phyloP scores from a whole-genome alignment of 1,140 invertebrate species.

The Drosophila takahashii region DNA sequence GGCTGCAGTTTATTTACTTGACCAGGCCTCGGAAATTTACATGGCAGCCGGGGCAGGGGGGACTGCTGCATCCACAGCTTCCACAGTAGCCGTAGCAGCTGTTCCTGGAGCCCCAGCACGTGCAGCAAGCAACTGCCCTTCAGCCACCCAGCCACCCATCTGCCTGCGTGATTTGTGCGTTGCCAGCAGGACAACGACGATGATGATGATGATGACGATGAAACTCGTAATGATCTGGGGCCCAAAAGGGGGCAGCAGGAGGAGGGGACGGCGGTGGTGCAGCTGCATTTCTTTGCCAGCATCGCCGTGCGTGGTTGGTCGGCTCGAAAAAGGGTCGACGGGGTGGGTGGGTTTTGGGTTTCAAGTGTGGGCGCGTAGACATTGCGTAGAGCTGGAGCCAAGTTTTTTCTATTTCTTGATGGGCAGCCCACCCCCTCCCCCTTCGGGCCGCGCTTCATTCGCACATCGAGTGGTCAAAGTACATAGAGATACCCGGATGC shows the following conservation, averaged over 20 bases:
- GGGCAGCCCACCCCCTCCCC: slow-evolving; percentile 13
- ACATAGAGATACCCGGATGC: slow-evolving; percentile 52
- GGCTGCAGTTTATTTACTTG: slow-evolving; percentile 73
- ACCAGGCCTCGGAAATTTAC: slow-evolving; percentile 68
- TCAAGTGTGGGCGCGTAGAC: slow-evolving; percentile 77
- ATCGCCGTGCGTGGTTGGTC: slow-evolving; percentile 69
- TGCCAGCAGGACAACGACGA: slow-evolving; percentile 40
- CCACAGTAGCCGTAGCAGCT: slow-evolving; percentile 59
- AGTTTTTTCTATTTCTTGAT: slow-evolving; percentile 82
- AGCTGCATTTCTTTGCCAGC: slow-evolving; percentile 54
- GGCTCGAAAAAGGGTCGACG: slow-evolving; percentile 40
- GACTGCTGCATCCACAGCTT: background rate
- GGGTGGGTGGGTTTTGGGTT: slow-evolving; percentile 13
- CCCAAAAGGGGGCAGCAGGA: slow-evolving; percentile 7
- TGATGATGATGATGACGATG: slow-evolving; percentile 25
- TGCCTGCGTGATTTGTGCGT: slow-evolving; percentile 63
- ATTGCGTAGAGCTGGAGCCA: slow-evolving; percentile 73
- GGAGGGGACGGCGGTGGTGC: slow-evolving; percentile 17
- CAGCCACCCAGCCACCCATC: slow-evolving; percentile 22
- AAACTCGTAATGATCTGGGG: slow-evolving; percentile 47
- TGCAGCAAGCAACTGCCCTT: slow-evolving; percentile 78
- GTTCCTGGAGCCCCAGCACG: slow-evolving; percentile 76
- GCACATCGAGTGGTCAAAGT: slow-evolving; percentile 49
- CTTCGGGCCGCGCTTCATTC: slow-evolving; percentile 39
- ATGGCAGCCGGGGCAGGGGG: slow-evolving; percentile 33